Percentiles rank a stretch among this genome's conserved stretches.
phyloP scores from a whole-genome alignment of 2,888 invertebrate species.

The Drosophila testacea region DNA sequence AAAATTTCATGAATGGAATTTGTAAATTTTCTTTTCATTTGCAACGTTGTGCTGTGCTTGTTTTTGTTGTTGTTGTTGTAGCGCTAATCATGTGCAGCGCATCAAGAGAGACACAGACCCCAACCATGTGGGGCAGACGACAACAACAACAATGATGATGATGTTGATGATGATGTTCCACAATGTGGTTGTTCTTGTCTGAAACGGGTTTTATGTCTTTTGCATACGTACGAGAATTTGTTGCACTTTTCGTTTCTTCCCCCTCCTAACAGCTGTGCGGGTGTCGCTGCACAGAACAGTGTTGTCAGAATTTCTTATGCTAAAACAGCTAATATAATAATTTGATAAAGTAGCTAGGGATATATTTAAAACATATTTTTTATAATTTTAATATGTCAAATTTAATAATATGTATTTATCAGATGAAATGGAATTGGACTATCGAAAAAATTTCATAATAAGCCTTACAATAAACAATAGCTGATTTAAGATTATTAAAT shows the following conservation, averaged over 20 bases:
- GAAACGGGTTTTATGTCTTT: conserved; percentile 65
- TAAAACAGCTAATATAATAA: too few relatives aligned
- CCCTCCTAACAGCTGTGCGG: conserved; percentile 40
- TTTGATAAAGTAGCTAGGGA: too few relatives aligned
- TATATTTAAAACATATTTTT: too few relatives aligned
- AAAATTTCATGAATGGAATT: conserved; percentile 85
- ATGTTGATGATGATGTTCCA: conserved; percentile 55
- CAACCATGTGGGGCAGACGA: conserved; percentile 69
- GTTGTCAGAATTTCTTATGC: too few relatives aligned
- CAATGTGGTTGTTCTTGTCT: conserved; percentile 47
- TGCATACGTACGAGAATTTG: conserved; percentile 39
- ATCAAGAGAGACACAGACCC: conserved; percentile 42
- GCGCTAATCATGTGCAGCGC: conserved; percentile 74
- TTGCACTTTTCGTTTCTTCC: conserved; percentile 39
- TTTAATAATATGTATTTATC: too few relatives aligned
- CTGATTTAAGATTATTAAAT: too few relatives aligned
- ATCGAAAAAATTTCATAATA: too few relatives aligned
- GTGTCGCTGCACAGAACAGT: not conserved
- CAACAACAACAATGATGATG: conserved; percentile 38
- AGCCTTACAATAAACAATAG: too few relatives aligned
- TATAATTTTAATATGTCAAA: too few relatives aligned
- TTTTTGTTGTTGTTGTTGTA: conserved; percentile 28
- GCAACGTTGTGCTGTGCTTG: conserved; percentile 52
- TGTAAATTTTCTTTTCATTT: conserved; percentile 84
- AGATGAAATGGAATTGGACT: too few relatives aligned